Evolutionary conservation across 2,113 vertebrate genomes (phyloP).

Genomic region (Tor tambroides): DNA sequence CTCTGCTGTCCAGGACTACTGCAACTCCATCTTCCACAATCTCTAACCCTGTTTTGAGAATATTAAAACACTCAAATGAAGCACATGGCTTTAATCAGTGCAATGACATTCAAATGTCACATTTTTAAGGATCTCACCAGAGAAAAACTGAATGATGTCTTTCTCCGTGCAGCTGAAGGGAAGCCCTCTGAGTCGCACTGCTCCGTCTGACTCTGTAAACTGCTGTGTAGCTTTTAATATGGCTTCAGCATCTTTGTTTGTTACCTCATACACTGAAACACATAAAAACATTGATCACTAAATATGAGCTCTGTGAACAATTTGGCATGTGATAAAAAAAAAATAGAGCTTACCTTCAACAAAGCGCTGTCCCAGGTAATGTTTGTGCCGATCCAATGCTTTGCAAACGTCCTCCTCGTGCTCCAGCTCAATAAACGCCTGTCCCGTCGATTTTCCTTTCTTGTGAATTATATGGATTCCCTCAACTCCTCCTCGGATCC

Average conservation of each 20-base stretch:
- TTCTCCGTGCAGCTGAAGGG: conserved; percentile 82
- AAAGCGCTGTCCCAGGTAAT: conserved; percentile 90
- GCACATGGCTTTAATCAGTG: not conserved
- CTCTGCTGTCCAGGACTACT: conserved; percentile 74
- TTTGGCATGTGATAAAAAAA: not conserved
- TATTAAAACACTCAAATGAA: conserved; percentile 1
- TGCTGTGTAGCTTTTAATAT: conserved; percentile 71
- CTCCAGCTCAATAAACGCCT: conserved; percentile 90
- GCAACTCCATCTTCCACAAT: conserved; percentile 65
- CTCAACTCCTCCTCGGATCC: conserved; percentile 81
- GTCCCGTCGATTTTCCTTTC: conserved; percentile 83
- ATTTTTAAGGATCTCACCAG: conserved; percentile 74
- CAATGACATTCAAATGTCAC: not conserved
- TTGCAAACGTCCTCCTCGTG: conserved; percentile 85
- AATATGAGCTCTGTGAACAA: no score
- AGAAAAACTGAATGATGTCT: conserved; percentile 85
- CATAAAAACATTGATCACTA: not conserved
- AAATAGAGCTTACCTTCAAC: conserved; percentile 82
- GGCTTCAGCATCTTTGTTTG: conserved; percentile 81
- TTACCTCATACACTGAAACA: conserved; percentile 81
- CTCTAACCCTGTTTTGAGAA: conserved; percentile 64
- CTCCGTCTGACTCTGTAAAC: conserved; percentile 65
- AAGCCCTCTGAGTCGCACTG: conserved; percentile 87
- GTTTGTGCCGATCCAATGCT: conserved; percentile 88
- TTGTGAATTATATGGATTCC: conserved; percentile 88